Evolutionary conservation across 2,888 invertebrate species (phyloP), one percentile per base, ranked within the genome.

Genomic region (Papilio protenor): DNA sequence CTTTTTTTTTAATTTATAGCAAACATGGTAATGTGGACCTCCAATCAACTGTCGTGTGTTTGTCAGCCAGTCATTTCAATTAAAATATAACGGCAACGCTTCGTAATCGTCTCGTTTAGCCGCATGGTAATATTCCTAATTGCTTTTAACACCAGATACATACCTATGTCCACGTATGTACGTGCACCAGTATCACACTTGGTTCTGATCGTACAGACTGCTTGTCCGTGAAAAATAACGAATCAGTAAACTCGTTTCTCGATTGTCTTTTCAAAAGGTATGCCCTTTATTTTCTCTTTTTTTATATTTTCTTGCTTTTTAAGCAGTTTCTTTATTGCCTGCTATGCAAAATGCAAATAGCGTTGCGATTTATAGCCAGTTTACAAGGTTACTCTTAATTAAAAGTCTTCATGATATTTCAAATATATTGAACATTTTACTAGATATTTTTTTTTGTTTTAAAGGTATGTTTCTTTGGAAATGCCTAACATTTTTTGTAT

Each of bases 31-130:
- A 47, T 74, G 23, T 49, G 40, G 27, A 70, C 47, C 59, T 77
- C 14, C 61, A 61, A 64, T 71, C 33, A 77, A 72, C 55, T 75
- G 72, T n/a, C 72, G 27, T 64, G 70, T 18, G 75, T 78, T 72
- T 66, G 72, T 77, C 82, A 82, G 81, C 80, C 83, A 86, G 85
- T 84, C 87, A 83, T 88, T 87, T 88, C 85, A 90, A 90, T 91
- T 91, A 88, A 88, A 82, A 85, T 80, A 84, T 85, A 84, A 83
- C 84, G 79, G 79, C 83, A 82, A 85, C 78, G 83, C 81, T 80
- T 83, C 83, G 85, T 89, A 87, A 89, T 88, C 86, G 84, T 82
- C 82, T 81, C 81, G 84, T 86, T 84, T 86, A 83, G 82, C 79
- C 55, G 61, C 55, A 78, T 75, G 74, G 61, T 72, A 71, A 75